Percentiles rank a stretch among this genome's conserved stretches.
Evolutionary conservation across 2,797 vertebrate genomes (phyloP).

Genomic region (Neopelma chrysocephalum): DNA sequence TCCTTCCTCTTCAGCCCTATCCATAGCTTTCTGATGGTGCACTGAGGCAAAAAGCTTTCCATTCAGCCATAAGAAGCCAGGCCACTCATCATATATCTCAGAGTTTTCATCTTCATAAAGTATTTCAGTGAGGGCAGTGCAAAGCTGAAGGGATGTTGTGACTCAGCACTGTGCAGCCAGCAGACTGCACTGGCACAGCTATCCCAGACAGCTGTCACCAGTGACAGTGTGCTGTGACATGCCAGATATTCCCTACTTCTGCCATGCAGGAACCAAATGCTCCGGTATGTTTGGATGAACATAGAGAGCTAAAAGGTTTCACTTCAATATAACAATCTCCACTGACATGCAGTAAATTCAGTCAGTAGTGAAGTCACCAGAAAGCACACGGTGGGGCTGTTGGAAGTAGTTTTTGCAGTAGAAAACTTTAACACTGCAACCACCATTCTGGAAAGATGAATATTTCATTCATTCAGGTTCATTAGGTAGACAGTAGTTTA

Average conservation of each 20-base stretch:
- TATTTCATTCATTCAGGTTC: background rate
- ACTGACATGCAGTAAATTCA: background rate
- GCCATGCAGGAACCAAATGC: background rate
- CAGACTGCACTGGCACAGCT: background rate
- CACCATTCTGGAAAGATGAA: background rate
- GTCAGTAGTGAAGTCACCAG: background rate
- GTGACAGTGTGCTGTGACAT: background rate
- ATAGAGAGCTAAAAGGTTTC: background rate
- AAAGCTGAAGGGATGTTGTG: background rate
- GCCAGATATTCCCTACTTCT: background rate
- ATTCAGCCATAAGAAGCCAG: background rate
- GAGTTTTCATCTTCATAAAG: background rate
- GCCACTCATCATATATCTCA: background rate
- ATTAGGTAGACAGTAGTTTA: background rate
- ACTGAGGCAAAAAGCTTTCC: background rate
- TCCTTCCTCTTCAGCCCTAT: background rate
- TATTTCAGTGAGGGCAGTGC: background rate
- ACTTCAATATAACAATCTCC: background rate
- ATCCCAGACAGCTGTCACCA: background rate
- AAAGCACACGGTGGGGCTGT: accelerated
- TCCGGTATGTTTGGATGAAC: background rate
- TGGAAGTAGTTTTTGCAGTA: background rate
- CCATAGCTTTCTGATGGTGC: background rate
- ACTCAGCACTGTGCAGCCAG: background rate
- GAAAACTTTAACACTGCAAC: background rate